Conservation (phyloP, 2,888 invertebrate species). For the Volucella inanis region DNA sequence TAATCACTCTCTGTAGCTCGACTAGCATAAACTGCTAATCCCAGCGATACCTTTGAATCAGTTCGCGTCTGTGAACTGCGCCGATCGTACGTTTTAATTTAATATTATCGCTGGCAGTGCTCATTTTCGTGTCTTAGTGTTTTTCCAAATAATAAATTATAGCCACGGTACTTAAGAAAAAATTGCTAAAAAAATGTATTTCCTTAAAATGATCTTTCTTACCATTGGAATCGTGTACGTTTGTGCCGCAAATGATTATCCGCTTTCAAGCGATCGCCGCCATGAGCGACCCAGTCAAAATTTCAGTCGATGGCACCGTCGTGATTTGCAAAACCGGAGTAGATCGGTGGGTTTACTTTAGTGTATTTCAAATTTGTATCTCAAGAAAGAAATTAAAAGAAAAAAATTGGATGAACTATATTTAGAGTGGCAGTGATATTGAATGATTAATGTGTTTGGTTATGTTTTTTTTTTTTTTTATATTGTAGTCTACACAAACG, state of each 20-base stretch:
- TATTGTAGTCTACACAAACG: constrained; percentile 41
- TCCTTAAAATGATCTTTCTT: constrained; percentile 35
- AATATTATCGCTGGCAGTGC: background rate
- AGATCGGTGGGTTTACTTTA: constrained; percentile 60
- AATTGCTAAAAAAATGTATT: constrained; percentile 40
- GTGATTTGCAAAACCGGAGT: constrained; percentile 32
- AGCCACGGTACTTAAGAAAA: background rate
- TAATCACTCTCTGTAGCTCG: background rate
- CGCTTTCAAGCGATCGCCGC: background rate
- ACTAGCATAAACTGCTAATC: constrained; percentile 1
- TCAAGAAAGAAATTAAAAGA: background rate
- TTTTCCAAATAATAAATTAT: constrained; percentile 4
- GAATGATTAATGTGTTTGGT: constrained; percentile 43
- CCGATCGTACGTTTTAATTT: constrained; percentile 31
- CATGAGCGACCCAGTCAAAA: no score
- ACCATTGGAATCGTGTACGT: constrained; percentile 48
- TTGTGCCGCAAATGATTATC: constrained; percentile 45
- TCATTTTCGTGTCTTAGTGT: background rate
- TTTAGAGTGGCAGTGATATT: constrained; percentile 35
- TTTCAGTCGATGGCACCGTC: constrained; percentile 3
- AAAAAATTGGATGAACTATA: constrained; percentile 39
- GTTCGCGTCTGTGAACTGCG: constrained; percentile 55
- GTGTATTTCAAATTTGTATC: constrained; percentile 5
- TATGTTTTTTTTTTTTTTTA: constrained; percentile 24
- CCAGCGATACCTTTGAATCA: constrained; percentile 22